phyloP scores from a whole-genome alignment of 2,888 invertebrate genomes.

The Lottia gigantea region DNA sequence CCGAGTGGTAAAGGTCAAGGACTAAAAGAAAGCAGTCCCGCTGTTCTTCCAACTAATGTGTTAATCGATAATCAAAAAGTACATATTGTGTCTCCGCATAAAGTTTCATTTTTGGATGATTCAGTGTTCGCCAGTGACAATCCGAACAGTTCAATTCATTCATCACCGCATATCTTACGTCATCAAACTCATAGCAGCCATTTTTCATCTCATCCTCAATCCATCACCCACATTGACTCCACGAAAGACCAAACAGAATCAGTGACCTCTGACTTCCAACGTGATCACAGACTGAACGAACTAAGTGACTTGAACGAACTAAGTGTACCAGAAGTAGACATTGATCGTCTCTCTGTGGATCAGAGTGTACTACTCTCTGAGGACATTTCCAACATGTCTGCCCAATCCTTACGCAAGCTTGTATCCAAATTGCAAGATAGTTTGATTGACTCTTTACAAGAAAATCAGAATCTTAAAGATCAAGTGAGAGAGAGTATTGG shows the following conservation, averaged over 20 bases:
- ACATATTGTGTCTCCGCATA: not conserved
- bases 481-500: constrained; percentile 24
- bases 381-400: constrained; percentile 35
- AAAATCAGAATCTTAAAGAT: constrained; percentile 32
- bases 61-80: not conserved
- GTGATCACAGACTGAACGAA: not conserved
- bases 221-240: not conserved
- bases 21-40: not conserved
- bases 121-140: too few species aligned
- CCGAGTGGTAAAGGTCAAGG: not conserved
- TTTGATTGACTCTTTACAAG: constrained; percentile 32
- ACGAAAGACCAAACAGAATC: not conserved
- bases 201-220: not conserved
- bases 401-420: constrained; percentile 35
- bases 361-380: constrained; percentile 12
- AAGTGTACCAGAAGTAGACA: not conserved
- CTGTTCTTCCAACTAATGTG: not conserved
- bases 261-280: not conserved
- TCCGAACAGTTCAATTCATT: not conserved
- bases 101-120: not conserved
- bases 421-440: constrained; percentile 40
- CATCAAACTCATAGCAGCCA: not conserved
- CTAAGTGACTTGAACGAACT: not conserved
- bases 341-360: not conserved
- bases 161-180: not conserved